phyloP scores from a whole-genome alignment of 2,888 invertebrate genomes.

The Ophioninae sp. region DNA sequence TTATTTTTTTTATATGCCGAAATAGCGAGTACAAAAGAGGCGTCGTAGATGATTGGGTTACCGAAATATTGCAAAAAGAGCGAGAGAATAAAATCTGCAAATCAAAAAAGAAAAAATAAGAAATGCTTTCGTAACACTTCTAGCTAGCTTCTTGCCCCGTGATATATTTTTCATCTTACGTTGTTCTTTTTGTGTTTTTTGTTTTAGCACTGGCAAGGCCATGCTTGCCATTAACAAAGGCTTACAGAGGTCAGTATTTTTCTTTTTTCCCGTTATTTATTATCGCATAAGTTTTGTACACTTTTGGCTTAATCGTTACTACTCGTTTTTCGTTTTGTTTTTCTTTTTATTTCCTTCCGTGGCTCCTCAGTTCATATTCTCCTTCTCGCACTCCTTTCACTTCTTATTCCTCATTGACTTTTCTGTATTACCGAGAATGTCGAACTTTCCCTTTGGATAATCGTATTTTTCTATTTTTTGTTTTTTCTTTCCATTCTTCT shows the following conservation, averaged over 20 bases:
- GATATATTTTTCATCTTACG: constrained; percentile 78
- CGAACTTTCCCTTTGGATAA: constrained; percentile 6
- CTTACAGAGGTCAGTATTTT: constrained; percentile 89
- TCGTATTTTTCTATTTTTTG: background rate
- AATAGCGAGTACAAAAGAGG: constrained; percentile 62
- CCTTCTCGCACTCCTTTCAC: constrained; percentile 21
- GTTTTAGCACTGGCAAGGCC: constrained; percentile 90
- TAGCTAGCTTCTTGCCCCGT: constrained; percentile 70
- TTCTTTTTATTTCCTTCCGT: constrained; percentile 46
- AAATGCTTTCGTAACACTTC: constrained; percentile 60
- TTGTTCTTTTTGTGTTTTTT: constrained; percentile 83
- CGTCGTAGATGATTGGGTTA: constrained; percentile 59
- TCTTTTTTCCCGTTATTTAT: constrained; percentile 77
- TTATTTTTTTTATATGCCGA: constrained; percentile 37
- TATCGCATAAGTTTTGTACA: constrained; percentile 58
- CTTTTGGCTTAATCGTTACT: constrained; percentile 46
- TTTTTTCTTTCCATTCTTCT: constrained; percentile 1
- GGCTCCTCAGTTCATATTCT: constrained; percentile 40
- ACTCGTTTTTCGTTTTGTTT: constrained; percentile 47
- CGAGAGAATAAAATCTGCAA: constrained; percentile 35
- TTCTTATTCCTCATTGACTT: constrained; percentile 3
- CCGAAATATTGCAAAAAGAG: constrained; percentile 22
- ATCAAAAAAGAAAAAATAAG: constrained; percentile 57
- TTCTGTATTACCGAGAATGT: constrained; percentile 13
- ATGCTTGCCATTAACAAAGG: constrained; percentile 93